These are phyloP conservation scores for Anhinga anhinga DNA, from an alignment of 2,113 vertebrate species.

Conservation along the genomic window DNA sequence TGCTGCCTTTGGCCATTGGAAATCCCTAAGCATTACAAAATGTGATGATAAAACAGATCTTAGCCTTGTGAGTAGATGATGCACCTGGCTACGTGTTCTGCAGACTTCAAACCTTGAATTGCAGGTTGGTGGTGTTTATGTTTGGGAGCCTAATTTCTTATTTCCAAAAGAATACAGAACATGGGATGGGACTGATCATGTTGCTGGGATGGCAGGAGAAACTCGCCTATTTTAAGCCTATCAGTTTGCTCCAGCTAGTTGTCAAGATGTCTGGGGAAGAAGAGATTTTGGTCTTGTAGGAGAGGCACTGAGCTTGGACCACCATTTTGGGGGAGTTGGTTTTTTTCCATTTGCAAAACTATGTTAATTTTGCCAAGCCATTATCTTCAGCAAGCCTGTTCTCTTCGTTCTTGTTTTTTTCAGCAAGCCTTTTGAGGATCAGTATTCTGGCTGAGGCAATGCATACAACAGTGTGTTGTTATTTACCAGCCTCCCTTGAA, in stretches of 20 bases:
- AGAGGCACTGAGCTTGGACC: background rate
- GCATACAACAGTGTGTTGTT: background rate
- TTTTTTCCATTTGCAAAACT: background rate
- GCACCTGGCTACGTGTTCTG: background rate
- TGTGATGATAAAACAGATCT: background rate
- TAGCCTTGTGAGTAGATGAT: background rate
- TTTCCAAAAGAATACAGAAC: background rate
- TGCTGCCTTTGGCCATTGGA: background rate
- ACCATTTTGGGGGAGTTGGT: fast-evolving
- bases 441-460: background rate
- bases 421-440: background rate
- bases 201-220: background rate
- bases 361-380: background rate
- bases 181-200: background rate
- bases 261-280: background rate
- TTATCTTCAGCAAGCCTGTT: background rate
- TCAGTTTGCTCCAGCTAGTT: background rate
- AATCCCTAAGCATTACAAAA: background rate
- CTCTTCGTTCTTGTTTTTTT: background rate
- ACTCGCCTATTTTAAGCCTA: fast-evolving
- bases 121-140: background rate
- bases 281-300: background rate
- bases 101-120: background rate
- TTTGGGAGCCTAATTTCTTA: background rate
- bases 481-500: background rate